Conservation (phyloP, 2,797 vertebrate genomes). For the Hozukius guyotensis region DNA sequence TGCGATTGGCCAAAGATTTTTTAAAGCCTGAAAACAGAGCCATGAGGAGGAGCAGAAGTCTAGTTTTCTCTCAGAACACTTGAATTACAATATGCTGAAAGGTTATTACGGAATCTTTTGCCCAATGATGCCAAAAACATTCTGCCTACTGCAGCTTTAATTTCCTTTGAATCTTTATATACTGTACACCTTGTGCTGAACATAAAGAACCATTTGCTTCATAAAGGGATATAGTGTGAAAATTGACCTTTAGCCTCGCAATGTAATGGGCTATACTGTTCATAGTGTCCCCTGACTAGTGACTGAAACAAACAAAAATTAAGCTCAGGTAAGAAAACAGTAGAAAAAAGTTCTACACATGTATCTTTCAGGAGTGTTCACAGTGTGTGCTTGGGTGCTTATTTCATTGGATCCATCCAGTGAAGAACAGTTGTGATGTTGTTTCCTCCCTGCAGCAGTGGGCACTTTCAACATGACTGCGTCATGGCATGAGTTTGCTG, state of each 20-base stretch:
- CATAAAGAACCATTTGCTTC: not conserved
- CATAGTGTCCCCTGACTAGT: not conserved
- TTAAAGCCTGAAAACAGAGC: no score
- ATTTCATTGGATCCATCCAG: constrained; percentile 22
- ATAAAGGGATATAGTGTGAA: not conserved
- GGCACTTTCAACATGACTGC: constrained; percentile 30
- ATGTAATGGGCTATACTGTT: not conserved
- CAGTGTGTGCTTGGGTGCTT: constrained; percentile 8
- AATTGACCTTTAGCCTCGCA: not conserved
- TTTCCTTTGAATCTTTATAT: not conserved
- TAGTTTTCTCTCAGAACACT: no score
- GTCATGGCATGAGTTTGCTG: constrained; percentile 38
- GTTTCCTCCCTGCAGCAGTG: constrained; percentile 34
- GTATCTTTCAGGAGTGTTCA: not conserved
- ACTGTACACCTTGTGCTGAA: not conserved
- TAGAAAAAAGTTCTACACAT: not conserved
- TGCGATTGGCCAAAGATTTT: no score
- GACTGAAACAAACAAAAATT: not conserved
- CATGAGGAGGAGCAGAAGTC: no score
- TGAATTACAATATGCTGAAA: no score
- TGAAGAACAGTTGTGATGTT: constrained; percentile 42
- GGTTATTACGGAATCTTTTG: no score
- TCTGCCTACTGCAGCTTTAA: no score
- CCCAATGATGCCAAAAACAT: no score
- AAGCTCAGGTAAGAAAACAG: not conserved